A percentile compares a stretch with the other conserved stretches of the same genome.
Evolutionary conservation across 2,113 vertebrate species (phyloP).

Genomic region (Heterotilapia buettikoferi): DNA sequence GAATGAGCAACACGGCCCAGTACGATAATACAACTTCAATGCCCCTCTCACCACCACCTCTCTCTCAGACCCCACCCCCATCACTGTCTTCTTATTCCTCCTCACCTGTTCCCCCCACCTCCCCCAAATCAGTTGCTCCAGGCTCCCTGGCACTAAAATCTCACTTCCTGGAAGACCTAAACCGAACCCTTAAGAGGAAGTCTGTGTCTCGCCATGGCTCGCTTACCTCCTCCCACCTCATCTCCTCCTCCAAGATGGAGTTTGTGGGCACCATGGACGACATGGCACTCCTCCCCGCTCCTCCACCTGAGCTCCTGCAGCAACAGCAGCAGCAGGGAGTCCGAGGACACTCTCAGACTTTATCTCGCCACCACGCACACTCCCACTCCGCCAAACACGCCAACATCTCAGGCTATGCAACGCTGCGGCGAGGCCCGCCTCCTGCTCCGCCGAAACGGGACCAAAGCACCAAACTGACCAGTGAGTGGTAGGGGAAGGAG

Average conservation of each 20-base stretch:
- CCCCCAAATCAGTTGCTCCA: conserved; percentile 77
- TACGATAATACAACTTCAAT: conserved; percentile 19
- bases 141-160: conserved; percentile 82
- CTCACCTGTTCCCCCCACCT: conserved; percentile 80
- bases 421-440: conserved; percentile 88
- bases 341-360: conserved; percentile 55
- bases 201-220: conserved; percentile 92
- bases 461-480: conserved; percentile 95
- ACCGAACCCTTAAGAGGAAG: conserved; percentile 95
- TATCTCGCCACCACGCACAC: conserved; percentile 62
- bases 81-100: conserved; percentile 52
- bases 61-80: conserved; percentile 67
- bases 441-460: conserved; percentile 93
- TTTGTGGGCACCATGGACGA: conserved; percentile 94
- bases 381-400: conserved; percentile 76
- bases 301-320: conserved; percentile 87
- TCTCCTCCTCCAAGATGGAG: conserved; percentile 72
- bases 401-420: conserved; percentile 97
- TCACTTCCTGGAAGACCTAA: conserved; percentile 95
- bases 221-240: conserved; percentile 79
- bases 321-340: conserved; percentile 54
- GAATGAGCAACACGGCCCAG: conserved; percentile 78
- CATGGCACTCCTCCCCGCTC: conserved; percentile 88
- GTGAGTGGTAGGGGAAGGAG: conserved; percentile 82
- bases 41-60: conserved; percentile 57